phyloP scores from a whole-genome alignment of 2,113 vertebrate species.

The Ibidorhyncha struthersii region DNA sequence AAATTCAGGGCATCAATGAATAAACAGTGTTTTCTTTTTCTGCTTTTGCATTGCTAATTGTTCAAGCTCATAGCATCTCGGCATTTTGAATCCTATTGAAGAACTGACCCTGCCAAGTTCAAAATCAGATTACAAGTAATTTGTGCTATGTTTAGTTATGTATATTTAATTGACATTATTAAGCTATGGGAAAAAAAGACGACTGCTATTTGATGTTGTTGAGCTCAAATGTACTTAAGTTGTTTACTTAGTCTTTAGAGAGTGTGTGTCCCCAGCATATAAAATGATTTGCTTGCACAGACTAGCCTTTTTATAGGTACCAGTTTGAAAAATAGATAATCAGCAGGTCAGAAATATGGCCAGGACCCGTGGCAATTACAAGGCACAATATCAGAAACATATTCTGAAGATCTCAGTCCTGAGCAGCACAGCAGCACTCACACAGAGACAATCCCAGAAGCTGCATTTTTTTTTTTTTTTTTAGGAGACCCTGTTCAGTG shows the following conservation, averaged over 20 bases:
- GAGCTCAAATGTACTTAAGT: background rate
- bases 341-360: background rate
- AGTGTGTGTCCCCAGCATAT: background rate
- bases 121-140: slow-evolving; percentile 19
- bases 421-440: background rate
- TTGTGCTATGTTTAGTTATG: background rate
- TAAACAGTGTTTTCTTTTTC: background rate
- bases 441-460: background rate
- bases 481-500: background rate
- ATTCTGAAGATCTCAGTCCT: background rate
- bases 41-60: background rate
- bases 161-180: background rate
- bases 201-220: background rate
- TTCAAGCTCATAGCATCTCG: background rate
- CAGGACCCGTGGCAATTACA: background rate
- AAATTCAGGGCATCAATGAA: background rate
- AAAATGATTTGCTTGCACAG: background rate
- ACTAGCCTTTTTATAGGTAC: background rate
- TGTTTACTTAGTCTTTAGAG: background rate
- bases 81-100: background rate
- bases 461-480: background rate
- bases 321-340: background rate
- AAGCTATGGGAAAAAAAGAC: background rate
- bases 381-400: background rate
- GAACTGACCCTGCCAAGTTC: slow-evolving; percentile 1